Conservation (phyloP, 1,140 invertebrate species). For the Euglossa dilemma region DNA sequence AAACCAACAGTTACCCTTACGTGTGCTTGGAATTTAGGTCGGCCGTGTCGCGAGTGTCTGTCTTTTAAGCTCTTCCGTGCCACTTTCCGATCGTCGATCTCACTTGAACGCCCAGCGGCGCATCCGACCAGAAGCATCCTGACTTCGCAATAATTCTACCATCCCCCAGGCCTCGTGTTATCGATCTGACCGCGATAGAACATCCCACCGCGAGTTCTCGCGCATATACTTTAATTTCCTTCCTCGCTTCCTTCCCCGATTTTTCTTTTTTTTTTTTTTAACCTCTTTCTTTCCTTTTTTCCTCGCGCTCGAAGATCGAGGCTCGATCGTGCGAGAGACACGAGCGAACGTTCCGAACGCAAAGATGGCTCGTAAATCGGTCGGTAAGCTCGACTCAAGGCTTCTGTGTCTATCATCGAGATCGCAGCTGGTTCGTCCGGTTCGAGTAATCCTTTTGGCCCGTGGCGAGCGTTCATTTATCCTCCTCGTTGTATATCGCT, state of each 20-base stretch:
- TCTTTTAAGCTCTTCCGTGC: slow-evolving; percentile 40
- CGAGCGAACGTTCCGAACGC: no score
- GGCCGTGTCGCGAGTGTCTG: neutral
- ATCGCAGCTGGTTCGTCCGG: slow-evolving; percentile 1
- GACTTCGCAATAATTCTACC: slow-evolving; percentile 63
- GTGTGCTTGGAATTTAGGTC: slow-evolving; percentile 26
- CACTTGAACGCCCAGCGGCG: slow-evolving; percentile 45
- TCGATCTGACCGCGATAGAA: slow-evolving; percentile 55
- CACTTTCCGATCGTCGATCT: slow-evolving; percentile 53
- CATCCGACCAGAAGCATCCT: slow-evolving; percentile 59
- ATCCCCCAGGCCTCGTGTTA: slow-evolving; percentile 25
- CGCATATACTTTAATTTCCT: slow-evolving; percentile 39
- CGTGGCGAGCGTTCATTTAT: neutral
- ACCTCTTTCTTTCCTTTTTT: no score
- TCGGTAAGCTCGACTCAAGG: slow-evolving; percentile 2
- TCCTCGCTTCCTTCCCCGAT: neutral
- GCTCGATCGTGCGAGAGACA: neutral
- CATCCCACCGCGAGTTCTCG: neutral
- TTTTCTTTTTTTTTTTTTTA: neutral
- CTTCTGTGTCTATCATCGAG: slow-evolving; percentile 8
- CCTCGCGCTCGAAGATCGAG: no score
- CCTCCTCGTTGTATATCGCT: neutral
- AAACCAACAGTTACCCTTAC: slow-evolving; percentile 14
- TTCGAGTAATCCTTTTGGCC: slow-evolving; percentile 3
- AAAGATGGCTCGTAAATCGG: neutral